Evolutionary conservation across 2,797 vertebrate genomes (phyloP).

Genomic region (Danionella dracula): DNA sequence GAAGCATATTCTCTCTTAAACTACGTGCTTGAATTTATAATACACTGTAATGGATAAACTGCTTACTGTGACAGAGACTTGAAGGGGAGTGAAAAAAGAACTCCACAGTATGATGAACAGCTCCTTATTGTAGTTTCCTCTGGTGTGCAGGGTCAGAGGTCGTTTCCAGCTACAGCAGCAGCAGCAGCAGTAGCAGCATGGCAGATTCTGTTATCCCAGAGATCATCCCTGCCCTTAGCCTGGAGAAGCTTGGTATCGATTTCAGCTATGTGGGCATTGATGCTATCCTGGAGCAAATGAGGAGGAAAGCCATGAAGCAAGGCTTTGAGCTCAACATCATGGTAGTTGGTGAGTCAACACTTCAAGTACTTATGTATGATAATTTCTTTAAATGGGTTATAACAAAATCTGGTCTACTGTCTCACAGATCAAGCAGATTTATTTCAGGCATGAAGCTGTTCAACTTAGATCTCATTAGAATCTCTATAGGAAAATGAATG

Average conservation of each 20-base stretch:
- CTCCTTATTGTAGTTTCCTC: neutral
- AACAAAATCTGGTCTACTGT: neutral
- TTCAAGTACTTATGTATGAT: neutral
- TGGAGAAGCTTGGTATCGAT: slow-evolving; percentile 75
- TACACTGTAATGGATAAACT: neutral
- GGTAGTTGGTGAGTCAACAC: slow-evolving; percentile 88
- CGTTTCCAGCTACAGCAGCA: slow-evolving; percentile 64
- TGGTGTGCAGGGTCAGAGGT: slow-evolving; percentile 61
- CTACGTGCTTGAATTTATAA: neutral
- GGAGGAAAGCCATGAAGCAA: slow-evolving; percentile 97
- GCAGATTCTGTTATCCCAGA: slow-evolving; percentile 70
- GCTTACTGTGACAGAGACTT: neutral
- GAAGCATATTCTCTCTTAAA: neutral
- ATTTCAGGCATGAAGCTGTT: neutral
- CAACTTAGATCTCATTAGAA: neutral
- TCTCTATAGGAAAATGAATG: neutral
- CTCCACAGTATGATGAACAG: neutral
- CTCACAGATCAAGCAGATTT: too few relatives aligned
- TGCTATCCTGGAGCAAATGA: slow-evolving; percentile 96
- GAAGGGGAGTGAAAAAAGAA: neutral
- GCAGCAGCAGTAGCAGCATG: slow-evolving; percentile 74
- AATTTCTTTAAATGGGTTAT: neutral
- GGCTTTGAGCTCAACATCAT: slow-evolving; percentile 98
- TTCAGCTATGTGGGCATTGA: slow-evolving; percentile 97
- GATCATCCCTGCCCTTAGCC: slow-evolving; percentile 51